Conservation (phyloP, 23 tunicate genomes). For the Ciona savignyi region DNA sequence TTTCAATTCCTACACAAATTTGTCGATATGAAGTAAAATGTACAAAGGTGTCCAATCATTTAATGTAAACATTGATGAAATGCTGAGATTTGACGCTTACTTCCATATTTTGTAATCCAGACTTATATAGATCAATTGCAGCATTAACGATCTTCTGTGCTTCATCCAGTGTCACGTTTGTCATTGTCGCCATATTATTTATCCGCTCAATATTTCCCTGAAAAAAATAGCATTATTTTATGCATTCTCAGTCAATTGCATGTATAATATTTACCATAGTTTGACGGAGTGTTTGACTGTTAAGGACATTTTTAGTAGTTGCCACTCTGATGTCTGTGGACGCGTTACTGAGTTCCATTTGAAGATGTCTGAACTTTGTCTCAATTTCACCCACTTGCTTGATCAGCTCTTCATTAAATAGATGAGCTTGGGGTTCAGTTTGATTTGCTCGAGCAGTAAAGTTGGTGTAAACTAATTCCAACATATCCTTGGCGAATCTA, state of each 20-base stretch:
- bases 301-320: constrained; percentile 26
- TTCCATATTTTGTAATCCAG: not conserved
- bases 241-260: too few species aligned
- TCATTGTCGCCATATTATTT: constrained; percentile 21
- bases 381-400: not conserved
- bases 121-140: not conserved
- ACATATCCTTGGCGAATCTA: not conserved
- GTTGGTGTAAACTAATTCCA: not conserved
- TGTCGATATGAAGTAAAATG: too few species aligned
- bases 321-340: constrained; percentile 8
- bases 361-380: not conserved
- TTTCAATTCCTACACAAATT: not conserved
- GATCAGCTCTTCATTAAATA: not conserved
- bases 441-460: not conserved
- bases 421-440: not conserved
- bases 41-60: too few species aligned
- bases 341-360: not conserved
- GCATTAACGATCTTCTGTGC: constrained; percentile 8
- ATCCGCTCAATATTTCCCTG: constrained; percentile 39
- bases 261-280: constrained; percentile 16
- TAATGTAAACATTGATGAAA: too few species aligned
- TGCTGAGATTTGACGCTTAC: too few species aligned
- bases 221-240: too few species aligned
- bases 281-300: constrained; percentile 39
- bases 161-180: constrained; percentile 3